phyloP scores from a whole-genome alignment of 1,140 invertebrate genomes.

The Orchestia grillus region DNA sequence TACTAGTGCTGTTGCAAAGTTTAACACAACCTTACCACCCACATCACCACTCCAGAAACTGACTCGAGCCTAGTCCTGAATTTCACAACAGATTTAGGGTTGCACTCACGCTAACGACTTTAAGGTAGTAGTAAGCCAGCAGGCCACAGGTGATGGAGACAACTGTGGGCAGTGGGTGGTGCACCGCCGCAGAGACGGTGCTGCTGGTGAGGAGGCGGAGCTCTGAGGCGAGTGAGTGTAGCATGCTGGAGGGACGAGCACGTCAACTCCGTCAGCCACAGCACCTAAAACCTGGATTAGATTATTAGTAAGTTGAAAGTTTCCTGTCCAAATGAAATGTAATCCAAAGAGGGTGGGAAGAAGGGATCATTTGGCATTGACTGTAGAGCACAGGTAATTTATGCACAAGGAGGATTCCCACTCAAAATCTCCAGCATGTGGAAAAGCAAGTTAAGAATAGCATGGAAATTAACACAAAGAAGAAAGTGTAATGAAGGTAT shows the following conservation, averaged over 20 bases:
- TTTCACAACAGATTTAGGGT: background rate
- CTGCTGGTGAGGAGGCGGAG: background rate
- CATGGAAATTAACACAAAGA: no score
- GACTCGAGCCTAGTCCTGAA: no score
- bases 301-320: no score
- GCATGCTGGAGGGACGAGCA: slow-evolving; percentile 1
- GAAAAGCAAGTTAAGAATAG: no score
- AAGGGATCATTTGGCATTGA: background rate
- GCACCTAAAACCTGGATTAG: background rate
- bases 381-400: background rate
- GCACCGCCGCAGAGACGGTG: background rate
- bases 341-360: background rate
- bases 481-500: no score
- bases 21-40: background rate
- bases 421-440: background rate
- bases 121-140: slow-evolving; percentile 57
- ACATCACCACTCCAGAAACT: no score
- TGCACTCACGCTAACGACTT: slow-evolving; percentile 35
- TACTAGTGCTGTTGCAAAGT: background rate
- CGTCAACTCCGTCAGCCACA: background rate
- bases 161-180: background rate
- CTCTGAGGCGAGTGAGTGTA: background rate
- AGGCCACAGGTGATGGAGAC: slow-evolving; percentile 21
- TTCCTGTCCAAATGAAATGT: no score
- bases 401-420: background rate